Conservation (phyloP, 2,888 invertebrate species). For the Heliconius aoede region DNA sequence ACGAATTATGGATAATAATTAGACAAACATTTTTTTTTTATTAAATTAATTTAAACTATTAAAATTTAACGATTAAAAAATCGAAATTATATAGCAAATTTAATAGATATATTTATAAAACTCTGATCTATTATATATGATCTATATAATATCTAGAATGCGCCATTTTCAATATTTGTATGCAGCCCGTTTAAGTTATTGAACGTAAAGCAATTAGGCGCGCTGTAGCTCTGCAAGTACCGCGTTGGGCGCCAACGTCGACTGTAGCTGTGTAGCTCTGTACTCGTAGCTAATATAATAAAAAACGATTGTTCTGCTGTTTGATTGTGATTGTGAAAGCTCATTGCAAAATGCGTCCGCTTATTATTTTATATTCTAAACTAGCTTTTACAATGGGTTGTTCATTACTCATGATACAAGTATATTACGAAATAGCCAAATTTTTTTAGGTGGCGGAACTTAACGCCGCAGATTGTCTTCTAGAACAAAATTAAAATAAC, state of each 20-base stretch:
- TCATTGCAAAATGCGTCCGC: not conserved
- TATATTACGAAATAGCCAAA: too few relatives aligned
- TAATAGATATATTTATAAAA: not conserved
- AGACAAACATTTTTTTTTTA: not conserved
- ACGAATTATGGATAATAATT: not conserved
- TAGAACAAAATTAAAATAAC: not conserved
- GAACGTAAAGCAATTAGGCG: conserved; percentile 51
- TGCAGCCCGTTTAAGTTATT: conserved; percentile 48
- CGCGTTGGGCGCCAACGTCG: conserved; percentile 50
- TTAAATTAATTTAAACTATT: not conserved
- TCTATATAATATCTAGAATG: too few relatives aligned
- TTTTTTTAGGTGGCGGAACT: too few relatives aligned
- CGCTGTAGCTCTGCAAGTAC: conserved; percentile 43
- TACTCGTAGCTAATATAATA: conserved; percentile 13
- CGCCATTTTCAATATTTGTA: conserved; percentile 48
- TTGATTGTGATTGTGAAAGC: not conserved
- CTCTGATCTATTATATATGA: conserved; percentile 16
- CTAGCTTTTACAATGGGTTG: not conserved
- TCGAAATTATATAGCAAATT: not conserved
- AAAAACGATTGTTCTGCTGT: not conserved
- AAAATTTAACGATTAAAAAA: not conserved
- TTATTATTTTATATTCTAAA: not conserved
- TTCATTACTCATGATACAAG: too few relatives aligned
- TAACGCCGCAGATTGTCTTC: not conserved
- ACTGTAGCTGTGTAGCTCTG: conserved; percentile 15